Evolutionary conservation across 2,113 vertebrate genomes (phyloP).

Genomic region (Gymnobelideus leadbeateri): DNA sequence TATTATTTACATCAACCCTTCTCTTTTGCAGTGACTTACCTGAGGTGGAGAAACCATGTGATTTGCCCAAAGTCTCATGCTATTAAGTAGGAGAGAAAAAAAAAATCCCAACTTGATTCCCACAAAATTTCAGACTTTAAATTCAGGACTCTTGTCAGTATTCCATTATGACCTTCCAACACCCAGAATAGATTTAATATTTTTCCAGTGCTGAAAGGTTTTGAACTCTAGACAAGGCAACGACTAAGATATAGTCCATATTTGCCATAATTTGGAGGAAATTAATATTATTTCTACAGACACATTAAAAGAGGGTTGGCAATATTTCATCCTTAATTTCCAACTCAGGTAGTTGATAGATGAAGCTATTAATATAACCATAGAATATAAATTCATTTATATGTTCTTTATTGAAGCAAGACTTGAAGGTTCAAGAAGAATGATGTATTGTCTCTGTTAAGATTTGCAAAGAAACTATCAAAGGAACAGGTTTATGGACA

Average conservation of each 20-base stretch:
- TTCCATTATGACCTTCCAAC: neutral
- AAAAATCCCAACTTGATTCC: neutral
- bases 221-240: no score
- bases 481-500: neutral
- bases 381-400: neutral
- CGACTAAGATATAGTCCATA: no score
- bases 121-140: neutral
- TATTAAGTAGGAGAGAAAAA: neutral
- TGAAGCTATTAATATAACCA: neutral
- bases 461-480: neutral
- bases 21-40: neutral
- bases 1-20: neutral
- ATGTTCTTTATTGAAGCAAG: neutral
- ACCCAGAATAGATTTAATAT: no score
- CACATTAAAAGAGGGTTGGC: neutral
- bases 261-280: neutral
- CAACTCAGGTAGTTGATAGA: neutral
- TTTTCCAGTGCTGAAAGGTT: no score
- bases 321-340: neutral
- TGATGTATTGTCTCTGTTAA: neutral
- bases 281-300: neutral
- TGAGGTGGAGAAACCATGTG: neutral
- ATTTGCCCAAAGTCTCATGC: neutral
- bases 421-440: neutral
- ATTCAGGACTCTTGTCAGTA: neutral